Conservation (phyloP, 1,140 invertebrate genomes). For the Homarus americanus region DNA sequence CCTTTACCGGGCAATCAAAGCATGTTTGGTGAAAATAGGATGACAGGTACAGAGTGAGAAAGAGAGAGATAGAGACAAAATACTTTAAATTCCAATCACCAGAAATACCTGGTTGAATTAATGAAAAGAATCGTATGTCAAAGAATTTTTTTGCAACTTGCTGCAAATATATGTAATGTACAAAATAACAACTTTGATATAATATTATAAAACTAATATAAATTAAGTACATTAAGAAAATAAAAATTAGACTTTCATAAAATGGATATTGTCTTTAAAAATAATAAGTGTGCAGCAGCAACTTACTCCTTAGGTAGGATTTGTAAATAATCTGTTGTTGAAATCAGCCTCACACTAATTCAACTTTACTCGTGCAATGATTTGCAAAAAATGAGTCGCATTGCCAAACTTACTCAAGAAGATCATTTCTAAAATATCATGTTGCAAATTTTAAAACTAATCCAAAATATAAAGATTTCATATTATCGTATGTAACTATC, state of each 20-base stretch:
- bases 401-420: too few relatives aligned
- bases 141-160: constrained; percentile 3
- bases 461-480: too few relatives aligned
- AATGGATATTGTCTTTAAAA: constrained; percentile 13
- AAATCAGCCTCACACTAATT: background rate
- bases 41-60: constrained; percentile 62
- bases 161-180: constrained; percentile 8
- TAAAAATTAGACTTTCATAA: constrained; percentile 19
- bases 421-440: too few relatives aligned
- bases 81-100: background rate
- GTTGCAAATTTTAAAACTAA: too few relatives aligned
- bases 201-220: constrained; percentile 37
- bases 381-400: background rate
- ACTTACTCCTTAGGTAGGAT: too few relatives aligned
- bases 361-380: background rate
- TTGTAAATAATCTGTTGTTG: too few relatives aligned
- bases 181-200: constrained; percentile 41
- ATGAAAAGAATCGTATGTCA: background rate
- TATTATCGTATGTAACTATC: too few relatives aligned
- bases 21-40: constrained; percentile 34
- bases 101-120: constrained; percentile 13
- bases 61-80: constrained; percentile 4
- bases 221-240: constrained; percentile 56
- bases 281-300: constrained; percentile 37
- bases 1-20: constrained; percentile 64